These are phyloP conservation scores for Leptinotarsa defecta DNA, from an alignment of 1,140 invertebrate genomes.

Conservation along the genomic window DNA sequence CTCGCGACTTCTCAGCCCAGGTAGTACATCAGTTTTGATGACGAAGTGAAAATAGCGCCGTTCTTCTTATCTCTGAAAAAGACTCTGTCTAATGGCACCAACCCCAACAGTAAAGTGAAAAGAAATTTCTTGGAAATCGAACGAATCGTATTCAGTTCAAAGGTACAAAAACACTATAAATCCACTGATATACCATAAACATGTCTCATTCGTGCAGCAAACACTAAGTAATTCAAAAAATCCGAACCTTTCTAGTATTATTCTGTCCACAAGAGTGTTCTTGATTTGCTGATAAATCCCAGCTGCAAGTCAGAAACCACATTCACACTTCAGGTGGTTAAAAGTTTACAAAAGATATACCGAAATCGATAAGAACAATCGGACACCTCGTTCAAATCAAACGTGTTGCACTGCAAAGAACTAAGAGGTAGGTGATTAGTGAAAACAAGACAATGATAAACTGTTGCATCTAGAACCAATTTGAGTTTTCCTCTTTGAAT, in stretches of 20 bases:
- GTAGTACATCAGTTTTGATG: too few relatives aligned
- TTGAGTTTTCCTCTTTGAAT: too few relatives aligned
- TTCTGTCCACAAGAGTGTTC: constrained; percentile 30
- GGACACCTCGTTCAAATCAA: not conserved
- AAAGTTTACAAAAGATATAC: not conserved
- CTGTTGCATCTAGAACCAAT: too few relatives aligned
- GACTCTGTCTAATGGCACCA: not conserved
- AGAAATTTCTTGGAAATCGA: constrained; percentile 1
- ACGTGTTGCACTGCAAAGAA: not conserved
- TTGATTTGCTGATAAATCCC: constrained; percentile 35
- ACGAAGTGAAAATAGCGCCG: too few relatives aligned
- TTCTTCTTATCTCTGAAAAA: too few relatives aligned
- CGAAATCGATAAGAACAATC: constrained; percentile 4
- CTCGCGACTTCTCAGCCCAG: too few relatives aligned
- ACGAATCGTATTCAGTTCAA: constrained; percentile 31
- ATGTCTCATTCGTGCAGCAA: constrained; percentile 30
- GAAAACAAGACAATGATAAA: not conserved
- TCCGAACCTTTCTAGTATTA: constrained; percentile 30
- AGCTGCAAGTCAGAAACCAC: not conserved
- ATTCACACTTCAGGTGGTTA: constrained; percentile 17
- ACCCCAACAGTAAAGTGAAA: not conserved
- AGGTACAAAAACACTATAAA: constrained; percentile 41
- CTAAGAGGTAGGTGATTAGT: not conserved
- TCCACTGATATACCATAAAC: constrained; percentile 35
- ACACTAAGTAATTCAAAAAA: constrained; percentile 28